These are phyloP conservation scores for Neodon shergylaensis DNA, from an alignment of 2,113 vertebrate species.

Conservation along the genomic window DNA sequence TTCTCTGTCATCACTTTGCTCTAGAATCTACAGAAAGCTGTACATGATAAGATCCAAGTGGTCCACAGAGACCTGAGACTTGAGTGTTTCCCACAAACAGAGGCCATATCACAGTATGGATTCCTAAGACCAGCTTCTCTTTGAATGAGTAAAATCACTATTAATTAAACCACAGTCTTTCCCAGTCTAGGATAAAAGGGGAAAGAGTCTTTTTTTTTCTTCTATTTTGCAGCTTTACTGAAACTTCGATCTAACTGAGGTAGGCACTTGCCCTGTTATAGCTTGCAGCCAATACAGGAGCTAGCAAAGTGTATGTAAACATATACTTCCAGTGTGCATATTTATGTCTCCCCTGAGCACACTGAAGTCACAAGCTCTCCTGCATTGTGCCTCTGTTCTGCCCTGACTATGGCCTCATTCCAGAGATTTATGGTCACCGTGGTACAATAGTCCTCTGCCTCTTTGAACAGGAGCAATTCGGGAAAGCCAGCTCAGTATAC, in stretches of 20 bases:
- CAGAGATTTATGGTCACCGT: slow-evolving; percentile 51
- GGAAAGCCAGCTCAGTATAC: background rate
- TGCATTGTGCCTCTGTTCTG: slow-evolving; percentile 52
- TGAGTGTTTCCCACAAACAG: background rate
- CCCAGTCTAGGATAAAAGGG: background rate
- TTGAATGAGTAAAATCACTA: background rate
- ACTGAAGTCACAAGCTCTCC: slow-evolving; percentile 41
- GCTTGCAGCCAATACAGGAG: slow-evolving; percentile 1
- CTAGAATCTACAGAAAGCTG: background rate
- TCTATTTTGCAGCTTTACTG: slow-evolving; percentile 23
- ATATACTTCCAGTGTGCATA: slow-evolving; percentile 48
- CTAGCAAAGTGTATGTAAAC: slow-evolving; percentile 58
- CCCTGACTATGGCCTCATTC: slow-evolving; percentile 61
- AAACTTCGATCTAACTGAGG: background rate
- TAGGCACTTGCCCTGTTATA: background rate
- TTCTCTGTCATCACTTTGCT: background rate
- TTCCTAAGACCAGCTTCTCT: slow-evolving; percentile 2
- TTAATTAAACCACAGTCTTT: background rate
- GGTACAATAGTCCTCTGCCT: background rate
- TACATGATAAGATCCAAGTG: background rate
- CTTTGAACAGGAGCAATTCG: background rate
- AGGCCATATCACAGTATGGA: background rate
- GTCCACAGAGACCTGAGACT: too few relatives aligned
- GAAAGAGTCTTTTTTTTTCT: background rate
- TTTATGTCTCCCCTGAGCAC: slow-evolving; percentile 57